Evolutionary conservation across 2,113 vertebrate species (phyloP).

Genomic region (Macheiramphus alcinus): DNA sequence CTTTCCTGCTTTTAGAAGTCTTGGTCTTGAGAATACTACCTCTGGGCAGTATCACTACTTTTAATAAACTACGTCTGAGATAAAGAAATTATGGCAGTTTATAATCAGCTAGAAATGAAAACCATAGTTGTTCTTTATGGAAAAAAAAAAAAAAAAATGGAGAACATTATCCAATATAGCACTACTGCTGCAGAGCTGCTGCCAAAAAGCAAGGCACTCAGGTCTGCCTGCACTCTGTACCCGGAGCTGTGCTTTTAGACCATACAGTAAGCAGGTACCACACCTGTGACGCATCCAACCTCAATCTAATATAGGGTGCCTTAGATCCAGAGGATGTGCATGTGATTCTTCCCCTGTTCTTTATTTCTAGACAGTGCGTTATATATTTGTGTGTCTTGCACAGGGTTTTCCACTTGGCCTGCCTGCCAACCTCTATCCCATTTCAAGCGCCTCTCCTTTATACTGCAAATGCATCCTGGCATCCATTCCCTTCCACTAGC

Average conservation of each 20-base stretch:
- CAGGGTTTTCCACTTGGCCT: not conserved
- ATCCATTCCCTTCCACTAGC: not conserved
- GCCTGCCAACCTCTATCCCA: not conserved
- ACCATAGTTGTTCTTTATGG: not conserved
- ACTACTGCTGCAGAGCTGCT: not conserved
- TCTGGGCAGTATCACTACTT: not conserved
- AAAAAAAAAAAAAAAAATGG: not conserved
- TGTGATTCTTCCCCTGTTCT: not conserved
- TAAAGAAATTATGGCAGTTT: not conserved
- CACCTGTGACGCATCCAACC: not conserved
- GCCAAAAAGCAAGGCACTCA: fast-evolving
- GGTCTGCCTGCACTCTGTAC: not conserved
- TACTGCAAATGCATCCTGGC: not conserved
- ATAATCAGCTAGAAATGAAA: not conserved
- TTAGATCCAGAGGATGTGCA: not conserved
- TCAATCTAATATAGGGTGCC: not conserved
- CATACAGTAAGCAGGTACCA: not conserved
- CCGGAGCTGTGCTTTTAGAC: not conserved
- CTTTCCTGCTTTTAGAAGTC: not conserved
- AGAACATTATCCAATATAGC: not conserved
- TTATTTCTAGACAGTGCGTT: not conserved
- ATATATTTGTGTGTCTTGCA: not conserved
- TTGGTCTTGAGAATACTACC: not conserved
- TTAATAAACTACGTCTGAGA: not conserved
- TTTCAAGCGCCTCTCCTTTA: not conserved